Evolutionary conservation across 2,113 vertebrate species (phyloP), one percentile per base, ranked within the genome.

Genomic region (Brienomyrus brachyistius): DNA sequence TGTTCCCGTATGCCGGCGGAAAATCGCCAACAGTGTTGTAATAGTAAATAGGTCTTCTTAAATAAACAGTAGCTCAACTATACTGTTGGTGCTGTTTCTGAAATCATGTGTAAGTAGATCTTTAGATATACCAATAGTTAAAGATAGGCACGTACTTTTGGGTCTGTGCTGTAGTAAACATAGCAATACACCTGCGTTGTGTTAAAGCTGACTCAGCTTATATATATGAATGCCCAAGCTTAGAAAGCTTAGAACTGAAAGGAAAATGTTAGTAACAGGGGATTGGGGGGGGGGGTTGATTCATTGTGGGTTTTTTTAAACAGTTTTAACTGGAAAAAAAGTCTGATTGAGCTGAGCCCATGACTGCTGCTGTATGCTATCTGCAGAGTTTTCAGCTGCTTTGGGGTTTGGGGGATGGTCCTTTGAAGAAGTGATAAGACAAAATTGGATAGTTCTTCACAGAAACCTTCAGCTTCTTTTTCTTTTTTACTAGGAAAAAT

Each of bases 121-220:
- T 84, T 43, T 84, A 84, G 82, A 84, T 84, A 19, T 45, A 47
- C 17, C 82, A 84, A 84, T 47, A 80, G 74, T 77, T 77, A 77
- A 40, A 35, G 11, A 77, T 77, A 48, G 80, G 48, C 40, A 43
- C 3, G 19, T 48, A 84, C 45, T 84, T 84, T 48, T 84, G 45
- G 40, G 21, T 48, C 43, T 83, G 6, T 23, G 80, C 43, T 83
- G 80, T 83, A 21, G 19, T 48, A 83, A 83, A 83, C 80, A 83
- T 11, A 48, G 45, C 40, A 23, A 17, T 6, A 19, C 80, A 48
- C 89, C 70, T 84, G 88, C 54, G 88, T 86, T 85, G 89, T 90
- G 92, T 91, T 94, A 94, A 94, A 91, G 92, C 91, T 93, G 91
- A 92, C 94, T 95, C 94, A 94, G 94, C 89, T 90, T 89, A 88